These are phyloP conservation scores for Carlito syrichta DNA, from an alignment of 2,113 vertebrate genomes.

Conservation along the genomic window DNA sequence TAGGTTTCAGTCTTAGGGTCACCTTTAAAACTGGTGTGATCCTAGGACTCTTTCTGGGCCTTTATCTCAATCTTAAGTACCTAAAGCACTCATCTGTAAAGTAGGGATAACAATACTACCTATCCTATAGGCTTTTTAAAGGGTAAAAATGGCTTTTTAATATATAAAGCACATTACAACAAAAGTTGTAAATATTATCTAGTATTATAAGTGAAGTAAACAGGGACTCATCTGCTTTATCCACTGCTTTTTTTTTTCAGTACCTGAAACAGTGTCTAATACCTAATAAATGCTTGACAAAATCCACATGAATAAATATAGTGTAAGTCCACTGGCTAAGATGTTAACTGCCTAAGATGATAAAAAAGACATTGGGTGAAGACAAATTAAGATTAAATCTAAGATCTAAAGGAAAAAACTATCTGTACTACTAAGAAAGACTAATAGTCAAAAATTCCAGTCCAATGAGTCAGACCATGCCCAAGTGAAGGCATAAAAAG, in stretches of 20 bases:
- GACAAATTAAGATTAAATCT: neutral
- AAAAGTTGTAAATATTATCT: neutral
- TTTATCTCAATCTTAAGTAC: neutral
- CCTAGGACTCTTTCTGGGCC: neutral
- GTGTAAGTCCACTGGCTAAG: neutral
- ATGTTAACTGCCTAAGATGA: neutral
- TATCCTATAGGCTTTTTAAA: neutral
- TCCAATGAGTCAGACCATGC: neutral
- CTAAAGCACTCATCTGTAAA: neutral
- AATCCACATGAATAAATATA: neutral
- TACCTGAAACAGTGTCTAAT: neutral
- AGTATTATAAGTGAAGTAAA: slow-evolving; percentile 11
- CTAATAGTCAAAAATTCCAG: neutral
- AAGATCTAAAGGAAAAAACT: neutral
- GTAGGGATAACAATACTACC: neutral
- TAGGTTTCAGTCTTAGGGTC: neutral
- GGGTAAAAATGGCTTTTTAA: neutral
- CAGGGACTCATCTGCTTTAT: neutral
- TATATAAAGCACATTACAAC: neutral
- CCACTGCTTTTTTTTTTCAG: neutral
- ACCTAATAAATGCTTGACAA: slow-evolving; percentile 17
- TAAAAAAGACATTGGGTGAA: neutral
- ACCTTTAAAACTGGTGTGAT: neutral
- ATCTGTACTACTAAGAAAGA: neutral
- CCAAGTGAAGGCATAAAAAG: slow-evolving; percentile 18